A percentile compares a stretch with the other conserved stretches of the same genome.
These are phyloP conservation scores for Conops quadrifasciatus DNA, from an alignment of 2,888 invertebrate species.

Conservation along the genomic window DNA sequence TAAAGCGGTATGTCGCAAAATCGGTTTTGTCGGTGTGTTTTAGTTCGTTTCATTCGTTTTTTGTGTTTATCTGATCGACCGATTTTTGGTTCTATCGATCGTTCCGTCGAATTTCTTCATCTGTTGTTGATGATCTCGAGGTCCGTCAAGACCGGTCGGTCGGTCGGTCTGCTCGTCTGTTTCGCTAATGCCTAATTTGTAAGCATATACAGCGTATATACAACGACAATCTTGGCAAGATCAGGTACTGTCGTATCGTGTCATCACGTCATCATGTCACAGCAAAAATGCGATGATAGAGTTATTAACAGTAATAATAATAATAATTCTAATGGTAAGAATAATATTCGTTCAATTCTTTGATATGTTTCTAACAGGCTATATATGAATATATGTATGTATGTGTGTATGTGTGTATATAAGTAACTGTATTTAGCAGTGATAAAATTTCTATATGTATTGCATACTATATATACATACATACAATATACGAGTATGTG, in stretches of 20 bases:
- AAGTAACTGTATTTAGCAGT: conserved; percentile 2
- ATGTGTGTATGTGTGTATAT: background rate
- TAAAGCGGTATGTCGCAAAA: too few relatives aligned
- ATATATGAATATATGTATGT: conserved; percentile 46
- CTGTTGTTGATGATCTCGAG: too few relatives aligned
- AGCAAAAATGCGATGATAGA: conserved; percentile 35
- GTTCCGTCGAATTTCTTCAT: too few relatives aligned
- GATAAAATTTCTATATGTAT: background rate
- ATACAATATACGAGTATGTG: conserved; percentile 8
- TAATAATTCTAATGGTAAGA: background rate
- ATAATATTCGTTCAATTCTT: conserved; percentile 45
- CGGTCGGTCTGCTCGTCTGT: background rate
- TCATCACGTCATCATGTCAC: conserved; percentile 34
- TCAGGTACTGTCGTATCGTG: conserved; percentile 25
- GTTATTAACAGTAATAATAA: background rate
- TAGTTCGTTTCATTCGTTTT: too few relatives aligned
- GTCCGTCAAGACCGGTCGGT: too few relatives aligned
- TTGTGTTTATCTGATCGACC: too few relatives aligned
- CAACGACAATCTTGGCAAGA: conserved; percentile 22
- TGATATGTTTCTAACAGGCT: conserved; percentile 66
- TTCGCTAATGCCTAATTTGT: background rate
- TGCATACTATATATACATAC: background rate
- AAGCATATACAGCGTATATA: conserved; percentile 15
- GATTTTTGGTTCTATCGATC: too few relatives aligned
- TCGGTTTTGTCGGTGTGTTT: too few relatives aligned